phyloP scores from a whole-genome alignment of 2,888 invertebrate species.

The Dioctria linearis region DNA sequence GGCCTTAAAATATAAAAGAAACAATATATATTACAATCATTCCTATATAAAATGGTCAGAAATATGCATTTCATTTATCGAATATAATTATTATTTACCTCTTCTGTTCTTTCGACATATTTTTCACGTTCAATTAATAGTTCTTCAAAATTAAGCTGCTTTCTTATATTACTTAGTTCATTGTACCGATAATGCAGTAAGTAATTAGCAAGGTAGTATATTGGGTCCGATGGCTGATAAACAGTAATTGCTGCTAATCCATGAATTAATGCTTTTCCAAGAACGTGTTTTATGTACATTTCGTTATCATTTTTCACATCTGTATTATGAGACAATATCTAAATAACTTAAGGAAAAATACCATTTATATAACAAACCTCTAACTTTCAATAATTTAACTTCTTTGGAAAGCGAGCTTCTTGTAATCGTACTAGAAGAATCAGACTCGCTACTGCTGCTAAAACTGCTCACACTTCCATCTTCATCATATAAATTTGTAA shows the following conservation, averaged over 20 bases:
- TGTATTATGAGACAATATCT: background rate
- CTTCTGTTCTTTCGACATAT: background rate
- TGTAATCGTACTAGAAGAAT: background rate
- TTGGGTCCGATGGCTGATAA: slow-evolving; percentile 59
- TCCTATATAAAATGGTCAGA: too few relatives aligned
- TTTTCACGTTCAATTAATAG: slow-evolving; percentile 46
- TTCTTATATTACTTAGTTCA: slow-evolving; percentile 49
- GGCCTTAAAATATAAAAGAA: too few relatives aligned
- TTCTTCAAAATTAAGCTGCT: slow-evolving; percentile 56
- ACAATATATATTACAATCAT: background rate
- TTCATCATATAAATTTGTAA: slow-evolving; percentile 10
- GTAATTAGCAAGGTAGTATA: slow-evolving; percentile 59
- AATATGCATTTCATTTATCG: too few relatives aligned
- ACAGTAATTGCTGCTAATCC: slow-evolving; percentile 57
- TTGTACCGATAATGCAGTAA: slow-evolving; percentile 58
- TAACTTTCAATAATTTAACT: background rate
- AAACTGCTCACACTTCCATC: slow-evolving; percentile 1
- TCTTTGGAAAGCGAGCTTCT: slow-evolving; percentile 4
- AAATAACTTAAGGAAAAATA: background rate
- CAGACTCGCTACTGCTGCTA: background rate
- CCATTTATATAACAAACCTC: background rate
- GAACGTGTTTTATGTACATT: slow-evolving; percentile 52
- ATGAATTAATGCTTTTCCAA: slow-evolving; percentile 55
- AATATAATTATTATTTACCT: slow-evolving; percentile 4
- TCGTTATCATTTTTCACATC: slow-evolving; percentile 49